Base-by-base conservation (phyloP, 2,888 invertebrate species). In the Theristus sp. region DNA sequence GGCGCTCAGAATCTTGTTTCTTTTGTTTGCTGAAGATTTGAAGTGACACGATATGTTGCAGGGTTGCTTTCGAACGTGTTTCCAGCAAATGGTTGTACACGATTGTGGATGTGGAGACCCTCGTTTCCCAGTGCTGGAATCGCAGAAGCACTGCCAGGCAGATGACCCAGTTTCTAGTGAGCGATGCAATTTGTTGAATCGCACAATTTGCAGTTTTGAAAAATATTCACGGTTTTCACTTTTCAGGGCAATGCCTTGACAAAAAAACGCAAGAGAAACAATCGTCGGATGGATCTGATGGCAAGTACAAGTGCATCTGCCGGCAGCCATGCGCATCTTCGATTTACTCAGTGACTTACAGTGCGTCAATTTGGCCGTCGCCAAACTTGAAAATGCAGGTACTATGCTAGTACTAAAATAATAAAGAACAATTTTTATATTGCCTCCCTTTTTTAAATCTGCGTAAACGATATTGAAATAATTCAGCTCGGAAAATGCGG, bases 51-150 rank as follows among this genome's bases (percentile, higher is more conserved):
- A 24, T 31, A 29, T 6, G 1, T 63, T 66, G 30, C 46, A 69
- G 67, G 70, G 70, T 1, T 70, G 70, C 60, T 71, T 67, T 59
- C 68, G 71, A 17, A 68, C 68, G 17, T 71, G 71, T 56, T 71
- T 71, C 63, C 71, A 71, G 63, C 67, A 69, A 46, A 57, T 67
- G 1, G 68, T 71, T 10, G 61, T 71, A 25, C 64, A 66, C 49
- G 67, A 69, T 47, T 71, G 71, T 53, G 64, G 65, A 53, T 71
- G 71, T 61, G 71, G 70, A 10, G 71, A 71, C 64, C 71, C 52
- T 10, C 22, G 52, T 17, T 61, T 59, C 26, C 59, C 58, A 6
- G 67, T 69, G 1, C 68, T 67, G 1, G 62, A 63, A 58, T 65
- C 65, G n/a, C 57, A 59, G 6, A 57, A 56, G 26, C 69, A 70